Base-by-base conservation (phyloP, 1,140 invertebrate species). In the Cheumatopsyche charites region DNA sequence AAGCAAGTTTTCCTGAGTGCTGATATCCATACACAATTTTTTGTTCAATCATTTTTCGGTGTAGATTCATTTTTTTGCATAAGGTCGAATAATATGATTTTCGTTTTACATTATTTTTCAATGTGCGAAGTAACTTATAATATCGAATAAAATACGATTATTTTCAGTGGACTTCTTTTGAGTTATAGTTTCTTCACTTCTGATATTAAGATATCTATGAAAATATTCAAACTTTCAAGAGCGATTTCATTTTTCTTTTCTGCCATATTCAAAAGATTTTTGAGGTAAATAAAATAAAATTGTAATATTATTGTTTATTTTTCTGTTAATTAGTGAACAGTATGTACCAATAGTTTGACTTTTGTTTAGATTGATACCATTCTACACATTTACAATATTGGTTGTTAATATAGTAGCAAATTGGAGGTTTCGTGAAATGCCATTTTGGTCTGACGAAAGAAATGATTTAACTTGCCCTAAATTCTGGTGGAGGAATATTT, bases 401-500 rank as follows among this genome's bases (percentile, higher is more conserved):
- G 78, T 87, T 21, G 75, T 84, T 2, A 82, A 86, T 75, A 67
- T 89, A 13, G 81, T 83, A 58, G 82, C 81, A 1, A 78, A 79
- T 12, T 88, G 83, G 77, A 82, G 85, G 23, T 78, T 77, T 1
- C 80, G 84, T 43, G 80, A 78, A 0, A 87, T 87, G 0, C 77
- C 83, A 11, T 85, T 86, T 74, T 82, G 85, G 67, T 79, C 83
- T 43, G 78, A 78, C 13, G 86, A 88, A 73, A 78, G 79, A 26
- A 79, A 82, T 17, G 83, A 86, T 26, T 78, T 84, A 11, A 77
- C 77, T 23, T 89, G 88, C 73, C 73, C 80, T 0, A 85, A 86
- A 75, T 87, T 88, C 75, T 89, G 88, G 88, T 90, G 88, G 88
- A 81, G 87, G 70, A 89, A 89, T 78, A 36, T 90, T 1, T 78